phyloP scores from a whole-genome alignment of 1,140 invertebrate species.

The Paraescarpia echinospica region DNA sequence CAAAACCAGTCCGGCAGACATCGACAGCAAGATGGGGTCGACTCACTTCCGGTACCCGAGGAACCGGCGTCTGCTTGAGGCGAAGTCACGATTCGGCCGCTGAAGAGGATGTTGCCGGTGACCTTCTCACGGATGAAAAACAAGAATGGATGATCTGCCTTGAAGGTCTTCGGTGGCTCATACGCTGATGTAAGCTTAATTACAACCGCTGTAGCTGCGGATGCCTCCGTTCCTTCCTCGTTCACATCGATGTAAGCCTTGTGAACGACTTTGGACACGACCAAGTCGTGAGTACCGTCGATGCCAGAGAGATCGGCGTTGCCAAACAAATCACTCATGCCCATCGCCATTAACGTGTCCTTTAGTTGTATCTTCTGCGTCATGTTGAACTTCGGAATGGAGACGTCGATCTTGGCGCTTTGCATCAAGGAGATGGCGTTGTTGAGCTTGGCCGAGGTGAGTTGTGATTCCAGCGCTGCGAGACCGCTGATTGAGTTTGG shows the following conservation, averaged over 20 bases:
- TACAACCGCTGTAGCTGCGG: slow-evolving; percentile 47
- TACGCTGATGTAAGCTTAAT: too few relatives aligned
- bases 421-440: background rate
- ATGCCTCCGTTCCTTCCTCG: slow-evolving; percentile 56
- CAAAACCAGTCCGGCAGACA: background rate
- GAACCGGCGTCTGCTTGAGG: background rate
- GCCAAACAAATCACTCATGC: slow-evolving; percentile 36
- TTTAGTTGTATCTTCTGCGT: slow-evolving; percentile 38
- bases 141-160: slow-evolving; percentile 11
- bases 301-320: slow-evolving; percentile 44
- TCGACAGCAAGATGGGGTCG: background rate
- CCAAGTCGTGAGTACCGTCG: slow-evolving; percentile 34
- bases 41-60: background rate
- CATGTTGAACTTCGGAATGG: slow-evolving; percentile 50
- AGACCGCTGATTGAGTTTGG: slow-evolving; percentile 41
- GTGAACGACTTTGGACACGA: slow-evolving; percentile 55
- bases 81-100: background rate
- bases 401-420: slow-evolving; percentile 35
- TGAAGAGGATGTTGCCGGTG: background rate
- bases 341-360: slow-evolving; percentile 52
- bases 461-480: slow-evolving; percentile 23
- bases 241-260: slow-evolving; percentile 64
- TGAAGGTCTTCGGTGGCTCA: background rate
- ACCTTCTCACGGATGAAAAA: slow-evolving; percentile 15
- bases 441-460: slow-evolving; percentile 33